Base-by-base conservation (phyloP, 1,140 invertebrate genomes). In the Aphaenogaster floridana region DNA sequence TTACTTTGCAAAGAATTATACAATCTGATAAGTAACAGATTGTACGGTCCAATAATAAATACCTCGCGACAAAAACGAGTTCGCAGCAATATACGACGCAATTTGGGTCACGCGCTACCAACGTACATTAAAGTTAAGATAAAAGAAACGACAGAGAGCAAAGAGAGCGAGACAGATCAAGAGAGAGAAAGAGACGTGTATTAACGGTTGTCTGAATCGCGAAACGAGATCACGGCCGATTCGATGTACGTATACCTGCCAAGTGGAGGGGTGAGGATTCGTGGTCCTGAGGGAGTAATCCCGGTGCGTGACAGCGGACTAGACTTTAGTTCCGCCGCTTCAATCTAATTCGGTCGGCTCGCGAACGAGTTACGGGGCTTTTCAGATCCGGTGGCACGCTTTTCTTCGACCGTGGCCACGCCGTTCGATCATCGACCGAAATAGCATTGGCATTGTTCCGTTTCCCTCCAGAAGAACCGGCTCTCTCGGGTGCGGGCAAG, bases 361-460 rank as follows among this genome's bases (percentile, higher is more conserved):
- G 74, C 84, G 86, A 90, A 91, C 50, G 64, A 54, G 8, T 81
- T 69, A 21, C 80, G 80, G 83, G 84, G 88, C 86, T 91, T 86
- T 91, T 72, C 87, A 84, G 88, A 93, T 91, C 86, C 89, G 91
- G 92, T 90, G 85, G 84, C 86, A 88, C 91, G 86, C 86, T 90
- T 88, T 92, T 92, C 88, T 87, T 63, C 91, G 93, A 92, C 93
- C 92, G 88, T 93, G 93, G 93, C 80, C 91, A 90, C 87, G 61
- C 7, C 88, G 88, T 92, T 92, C 92, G 90, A 94, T 94, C 93
- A 94, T 86, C 92, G 92, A 93, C 93, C 68, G 69, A 94, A 94
- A 94, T 94, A 94, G 86, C 93, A 74, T 90, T 93, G 93, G 92
- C 93, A 94, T 94, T 94, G 93, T 94, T 94, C 93, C 92, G 91